Conservation (phyloP, 2,113 vertebrate species). For the Gadus macrocephalus region DNA sequence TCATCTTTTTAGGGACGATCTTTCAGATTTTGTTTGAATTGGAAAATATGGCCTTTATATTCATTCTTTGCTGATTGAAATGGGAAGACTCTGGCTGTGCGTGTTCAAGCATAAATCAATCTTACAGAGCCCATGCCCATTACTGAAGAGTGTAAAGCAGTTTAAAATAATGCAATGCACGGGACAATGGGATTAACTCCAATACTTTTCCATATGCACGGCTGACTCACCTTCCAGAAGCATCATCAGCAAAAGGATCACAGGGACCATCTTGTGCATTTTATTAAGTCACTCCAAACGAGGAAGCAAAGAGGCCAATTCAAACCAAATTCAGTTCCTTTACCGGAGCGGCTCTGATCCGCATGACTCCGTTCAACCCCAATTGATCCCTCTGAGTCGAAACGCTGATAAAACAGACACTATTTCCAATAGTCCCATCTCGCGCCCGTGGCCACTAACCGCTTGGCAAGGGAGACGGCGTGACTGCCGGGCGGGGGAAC, state of each 20-base stretch:
- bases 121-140: too few species aligned
- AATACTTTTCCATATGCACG: not conserved
- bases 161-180: too few species aligned
- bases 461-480: conserved; percentile 52
- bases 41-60: too few species aligned
- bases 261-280: conserved; percentile 42
- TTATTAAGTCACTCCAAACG: not conserved
- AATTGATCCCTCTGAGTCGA: conserved; percentile 51
- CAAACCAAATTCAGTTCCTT: conserved; percentile 15
- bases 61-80: too few species aligned
- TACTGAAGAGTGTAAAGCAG: too few species aligned
- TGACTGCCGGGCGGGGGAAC: conserved; percentile 52
- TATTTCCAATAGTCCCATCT: conserved; percentile 35
- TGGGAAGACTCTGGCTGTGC: too few species aligned
- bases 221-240: conserved; percentile 64
- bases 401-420: conserved; percentile 36
- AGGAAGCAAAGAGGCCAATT: conserved; percentile 11
- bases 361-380: conserved; percentile 58
- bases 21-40: too few species aligned
- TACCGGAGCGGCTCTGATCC: conserved; percentile 15
- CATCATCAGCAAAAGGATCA: conserved; percentile 56
- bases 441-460: conserved; percentile 20
- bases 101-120: too few species aligned
- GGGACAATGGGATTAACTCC: not conserved
- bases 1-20: too few species aligned